phyloP scores from a whole-genome alignment of 37 sponge, comb jelly and placozoan genomes.

The Agelas oroides region DNA sequence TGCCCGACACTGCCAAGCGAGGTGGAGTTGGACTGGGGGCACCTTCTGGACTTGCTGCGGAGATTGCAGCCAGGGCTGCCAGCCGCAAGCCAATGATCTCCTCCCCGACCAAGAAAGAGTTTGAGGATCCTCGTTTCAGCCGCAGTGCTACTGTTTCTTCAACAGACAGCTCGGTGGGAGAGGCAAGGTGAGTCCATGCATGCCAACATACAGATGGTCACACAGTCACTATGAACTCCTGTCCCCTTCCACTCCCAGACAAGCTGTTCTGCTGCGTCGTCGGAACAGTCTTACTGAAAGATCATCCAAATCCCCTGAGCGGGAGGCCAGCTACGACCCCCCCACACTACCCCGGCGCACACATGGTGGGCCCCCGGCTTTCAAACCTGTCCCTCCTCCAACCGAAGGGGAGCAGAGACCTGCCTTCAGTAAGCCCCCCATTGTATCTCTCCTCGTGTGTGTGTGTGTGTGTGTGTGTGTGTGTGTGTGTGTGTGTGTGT shows the following conservation, averaged over 20 bases:
- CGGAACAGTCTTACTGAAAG: constrained; percentile 38
- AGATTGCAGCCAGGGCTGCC: constrained; percentile 75
- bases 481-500: too few species aligned
- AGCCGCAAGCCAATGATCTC: constrained; percentile 61
- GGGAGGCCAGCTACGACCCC: constrained; percentile 3
- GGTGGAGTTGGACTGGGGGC: background rate
- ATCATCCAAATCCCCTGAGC: background rate
- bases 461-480: too few species aligned
- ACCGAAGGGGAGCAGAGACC: constrained; percentile 12
- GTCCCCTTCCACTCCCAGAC: background rate
- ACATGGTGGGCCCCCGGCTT: constrained; percentile 60
- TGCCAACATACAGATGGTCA: too few species aligned
- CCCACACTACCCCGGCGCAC: constrained; percentile 50
- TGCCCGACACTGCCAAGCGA: background rate
- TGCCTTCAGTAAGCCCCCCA: background rate
- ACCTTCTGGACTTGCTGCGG: constrained; percentile 54
- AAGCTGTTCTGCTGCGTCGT: constrained; percentile 4
- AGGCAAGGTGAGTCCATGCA: constrained; percentile 14
- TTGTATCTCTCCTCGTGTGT: background rate
- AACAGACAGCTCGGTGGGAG: background rate
- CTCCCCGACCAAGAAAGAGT: constrained; percentile 64
- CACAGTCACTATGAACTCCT: too few species aligned
- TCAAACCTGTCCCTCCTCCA: constrained; percentile 72
- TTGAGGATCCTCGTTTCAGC: background rate
- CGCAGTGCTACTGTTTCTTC: constrained; percentile 25